phyloP scores from a whole-genome alignment of 1,140 invertebrate genomes.

The Amphibalanus amphitrite region DNA sequence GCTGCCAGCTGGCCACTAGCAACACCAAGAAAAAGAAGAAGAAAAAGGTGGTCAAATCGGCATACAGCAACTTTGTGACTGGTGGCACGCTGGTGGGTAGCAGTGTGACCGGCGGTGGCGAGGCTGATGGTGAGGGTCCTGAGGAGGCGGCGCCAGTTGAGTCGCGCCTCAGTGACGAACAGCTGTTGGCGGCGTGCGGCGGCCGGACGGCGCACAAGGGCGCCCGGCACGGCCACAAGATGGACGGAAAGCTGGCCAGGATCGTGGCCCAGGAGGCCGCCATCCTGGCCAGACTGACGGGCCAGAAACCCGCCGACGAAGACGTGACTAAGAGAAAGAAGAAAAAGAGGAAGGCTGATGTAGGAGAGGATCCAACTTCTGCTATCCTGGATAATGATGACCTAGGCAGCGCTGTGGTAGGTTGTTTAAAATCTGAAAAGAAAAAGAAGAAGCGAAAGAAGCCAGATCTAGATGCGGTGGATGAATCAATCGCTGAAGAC shows the following conservation, averaged over 20 bases:
- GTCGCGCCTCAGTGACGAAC: conserved; percentile 44
- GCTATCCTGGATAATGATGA: background rate
- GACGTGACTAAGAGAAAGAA: background rate
- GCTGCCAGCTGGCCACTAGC: conserved; percentile 26
- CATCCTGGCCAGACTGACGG: conserved; percentile 14
- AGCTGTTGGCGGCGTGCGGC: conserved; percentile 53
- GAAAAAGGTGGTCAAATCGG: conserved; percentile 14
- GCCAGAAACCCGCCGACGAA: background rate
- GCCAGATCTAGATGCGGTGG: background rate
- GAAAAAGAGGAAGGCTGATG: background rate
- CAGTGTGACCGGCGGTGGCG: conserved; percentile 1
- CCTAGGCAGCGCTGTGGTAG: background rate
- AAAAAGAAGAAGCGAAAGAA: conserved; percentile 1
- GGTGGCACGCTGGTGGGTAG: conserved; percentile 21
- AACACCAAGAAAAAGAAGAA: conserved; percentile 28
- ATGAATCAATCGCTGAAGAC: background rate
- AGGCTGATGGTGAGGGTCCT: conserved; percentile 29
- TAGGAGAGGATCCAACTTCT: background rate
- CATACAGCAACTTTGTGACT: conserved; percentile 37
- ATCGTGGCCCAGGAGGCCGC: conserved; percentile 24
- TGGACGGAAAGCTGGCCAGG: conserved; percentile 25
- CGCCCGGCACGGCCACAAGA: conserved; percentile 26
- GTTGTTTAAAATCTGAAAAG: background rate
- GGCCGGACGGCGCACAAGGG: conserved; percentile 62
- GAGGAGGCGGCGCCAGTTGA: conserved; percentile 21